A percentile compares a stretch with the other conserved stretches of the same genome.
Evolutionary conservation across 2,888 invertebrate genomes (phyloP).

Genomic region (Oasisia sp.): DNA sequence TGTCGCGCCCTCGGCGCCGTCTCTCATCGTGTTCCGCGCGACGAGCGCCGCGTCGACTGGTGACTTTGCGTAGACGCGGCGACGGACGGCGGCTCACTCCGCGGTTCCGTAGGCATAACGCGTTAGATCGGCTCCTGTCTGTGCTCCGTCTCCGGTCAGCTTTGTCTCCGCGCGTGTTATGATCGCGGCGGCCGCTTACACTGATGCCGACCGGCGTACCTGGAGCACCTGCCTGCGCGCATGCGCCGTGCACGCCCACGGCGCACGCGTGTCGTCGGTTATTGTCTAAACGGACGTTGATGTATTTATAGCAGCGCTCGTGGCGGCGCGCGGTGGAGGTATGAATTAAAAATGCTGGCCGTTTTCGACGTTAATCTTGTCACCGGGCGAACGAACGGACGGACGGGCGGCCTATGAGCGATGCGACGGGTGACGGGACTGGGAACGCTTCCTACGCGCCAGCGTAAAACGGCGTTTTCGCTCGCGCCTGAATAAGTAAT

Average conservation of each 20-base stretch:
- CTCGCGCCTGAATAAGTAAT: conserved; percentile 17
- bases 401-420: neutral
- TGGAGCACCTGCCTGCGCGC: conserved; percentile 6
- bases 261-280: neutral
- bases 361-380: neutral
- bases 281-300: conserved; percentile 12
- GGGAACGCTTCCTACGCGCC: neutral
- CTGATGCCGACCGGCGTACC: neutral
- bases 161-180: neutral
- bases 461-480: neutral
- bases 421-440: neutral
- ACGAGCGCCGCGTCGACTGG: neutral
- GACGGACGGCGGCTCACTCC: too few relatives aligned
- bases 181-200: neutral
- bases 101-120: neutral
- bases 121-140: neutral
- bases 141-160: neutral
- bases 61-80: neutral
- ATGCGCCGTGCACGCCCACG: neutral
- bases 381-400: neutral
- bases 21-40: neutral
- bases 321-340: neutral
- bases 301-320: neutral
- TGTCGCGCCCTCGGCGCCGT: neutral
- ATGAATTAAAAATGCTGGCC: neutral